Evolutionary conservation across 2,888 invertebrate species (phyloP), one percentile per base, ranked within the genome.

Genomic region (Ephialtes manifestator): DNA sequence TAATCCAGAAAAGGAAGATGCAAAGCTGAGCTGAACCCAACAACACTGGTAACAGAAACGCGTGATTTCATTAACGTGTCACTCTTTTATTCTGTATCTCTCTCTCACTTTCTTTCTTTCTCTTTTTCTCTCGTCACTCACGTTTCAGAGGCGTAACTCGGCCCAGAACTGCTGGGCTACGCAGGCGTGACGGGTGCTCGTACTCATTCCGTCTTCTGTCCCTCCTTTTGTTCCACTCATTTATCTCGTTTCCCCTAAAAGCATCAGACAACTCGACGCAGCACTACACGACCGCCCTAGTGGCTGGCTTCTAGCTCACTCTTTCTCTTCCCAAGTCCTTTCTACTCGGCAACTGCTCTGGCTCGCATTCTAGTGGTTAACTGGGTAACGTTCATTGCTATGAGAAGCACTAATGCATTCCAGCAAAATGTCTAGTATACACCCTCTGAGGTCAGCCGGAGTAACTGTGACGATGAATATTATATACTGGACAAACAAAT

Each of bases 61-160:
- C 46, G 48, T 81, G 55, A 43, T 74, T 58, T 51, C 68, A 43
- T 53, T 60, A 39, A 24, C 39, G 48, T 46, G 28, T 72, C 60
- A 48, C 65, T 75, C 77, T 86, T 71, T 86, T 81, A 79, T 75
- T 55, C 24, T 2, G 2, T 55, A 48, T 68, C 72, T 71, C 65
- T 82, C 78, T 81, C 82, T 84, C 70, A 77, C 77, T 86, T 74
- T 86, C 84, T 24, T 39, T 60, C 35, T 18, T 39, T 65, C 20
- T 3, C 8, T 15, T 10, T 67, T 28, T 74, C 39, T 28, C 60
- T 60, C 60, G 43, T 43, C 70, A 63, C 65, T 67, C 67, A 65
- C 24, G 51, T 53, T 20, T 63, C 74, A 60, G 53, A 31, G 55
- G 46, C 72, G 39, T 28, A 58, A 43, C 55, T 55, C 28, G 39